phyloP scores from a whole-genome alignment of 2,797 vertebrate species.

The Argya squamiceps region DNA sequence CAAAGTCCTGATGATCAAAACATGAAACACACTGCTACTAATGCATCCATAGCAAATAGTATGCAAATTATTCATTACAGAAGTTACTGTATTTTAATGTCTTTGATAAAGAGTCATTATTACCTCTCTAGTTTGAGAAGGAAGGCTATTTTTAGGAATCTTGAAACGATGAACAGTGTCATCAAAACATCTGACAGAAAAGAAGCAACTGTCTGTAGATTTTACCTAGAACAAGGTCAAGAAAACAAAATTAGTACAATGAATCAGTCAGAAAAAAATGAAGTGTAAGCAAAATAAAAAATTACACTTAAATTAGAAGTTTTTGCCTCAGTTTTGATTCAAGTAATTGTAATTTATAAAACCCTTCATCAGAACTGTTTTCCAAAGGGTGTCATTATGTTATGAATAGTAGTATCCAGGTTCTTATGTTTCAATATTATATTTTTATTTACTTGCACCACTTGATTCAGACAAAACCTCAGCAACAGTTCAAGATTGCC shows the following conservation, averaged over 20 bases:
- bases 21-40: neutral
- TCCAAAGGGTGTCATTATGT: neutral
- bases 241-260: neutral
- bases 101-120: neutral
- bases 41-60: neutral
- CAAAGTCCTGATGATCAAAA: neutral
- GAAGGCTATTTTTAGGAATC: conserved; percentile 83
- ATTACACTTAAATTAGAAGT: neutral
- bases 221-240: conserved; percentile 78
- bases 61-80: neutral
- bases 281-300: neutral
- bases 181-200: conserved; percentile 94
- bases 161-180: conserved; percentile 93
- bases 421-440: neutral
- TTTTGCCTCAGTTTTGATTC: neutral
- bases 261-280: neutral
- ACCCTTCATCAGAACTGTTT: neutral
- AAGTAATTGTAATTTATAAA: neutral
- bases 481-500: neutral
- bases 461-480: neutral
- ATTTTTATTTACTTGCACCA: neutral
- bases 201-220: conserved; percentile 84
- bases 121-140: conserved; percentile 88
- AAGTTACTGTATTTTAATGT: neutral
- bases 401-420: neutral